Evolutionary conservation across 1,140 invertebrate genomes (phyloP).

Genomic region (Drosophila obscura): DNA sequence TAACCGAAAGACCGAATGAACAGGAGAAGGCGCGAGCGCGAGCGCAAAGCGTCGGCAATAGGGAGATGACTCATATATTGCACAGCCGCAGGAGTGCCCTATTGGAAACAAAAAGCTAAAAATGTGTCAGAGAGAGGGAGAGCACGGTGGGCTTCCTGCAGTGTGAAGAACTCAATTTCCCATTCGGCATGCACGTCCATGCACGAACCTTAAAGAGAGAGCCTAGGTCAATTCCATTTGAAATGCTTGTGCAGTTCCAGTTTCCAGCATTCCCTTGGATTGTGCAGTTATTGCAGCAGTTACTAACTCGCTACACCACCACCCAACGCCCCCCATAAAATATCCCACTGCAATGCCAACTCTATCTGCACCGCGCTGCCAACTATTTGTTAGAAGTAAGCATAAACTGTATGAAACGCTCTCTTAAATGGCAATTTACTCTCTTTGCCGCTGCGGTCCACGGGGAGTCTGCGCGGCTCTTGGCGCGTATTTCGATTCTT

Average conservation of each 20-base stretch:
- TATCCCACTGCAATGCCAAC: neutral
- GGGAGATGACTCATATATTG: slow-evolving; percentile 54
- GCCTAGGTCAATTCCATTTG: slow-evolving; percentile 36
- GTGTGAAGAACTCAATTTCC: slow-evolving; percentile 19
- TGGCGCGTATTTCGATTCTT: slow-evolving; percentile 26
- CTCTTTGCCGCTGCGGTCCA: slow-evolving; percentile 5
- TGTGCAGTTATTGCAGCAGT: slow-evolving; percentile 32
- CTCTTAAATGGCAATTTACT: neutral
- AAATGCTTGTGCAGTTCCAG: slow-evolving; percentile 3
- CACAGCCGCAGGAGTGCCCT: slow-evolving; percentile 55
- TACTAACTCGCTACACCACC: neutral
- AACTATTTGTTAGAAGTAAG: slow-evolving; percentile 2
- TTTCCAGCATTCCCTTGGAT: slow-evolving; percentile 45
- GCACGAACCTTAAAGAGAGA: neutral
- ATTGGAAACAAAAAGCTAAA: slow-evolving; percentile 38
- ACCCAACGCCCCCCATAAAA: neutral
- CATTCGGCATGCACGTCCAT: slow-evolving; percentile 24
- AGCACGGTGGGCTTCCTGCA: no score
- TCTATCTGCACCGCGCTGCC: slow-evolving; percentile 13
- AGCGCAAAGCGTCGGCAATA: slow-evolving; percentile 26
- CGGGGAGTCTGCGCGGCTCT: slow-evolving; percentile 37
- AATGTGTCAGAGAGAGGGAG: slow-evolving; percentile 14
- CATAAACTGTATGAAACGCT: neutral
- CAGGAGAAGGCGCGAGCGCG: slow-evolving; percentile 37
- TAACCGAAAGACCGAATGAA: slow-evolving; percentile 22